Percentiles rank a stretch among this genome's conserved stretches.
Evolutionary conservation across 2,113 vertebrate species (phyloP).

Genomic region (Rhinopithecus roxellana): DNA sequence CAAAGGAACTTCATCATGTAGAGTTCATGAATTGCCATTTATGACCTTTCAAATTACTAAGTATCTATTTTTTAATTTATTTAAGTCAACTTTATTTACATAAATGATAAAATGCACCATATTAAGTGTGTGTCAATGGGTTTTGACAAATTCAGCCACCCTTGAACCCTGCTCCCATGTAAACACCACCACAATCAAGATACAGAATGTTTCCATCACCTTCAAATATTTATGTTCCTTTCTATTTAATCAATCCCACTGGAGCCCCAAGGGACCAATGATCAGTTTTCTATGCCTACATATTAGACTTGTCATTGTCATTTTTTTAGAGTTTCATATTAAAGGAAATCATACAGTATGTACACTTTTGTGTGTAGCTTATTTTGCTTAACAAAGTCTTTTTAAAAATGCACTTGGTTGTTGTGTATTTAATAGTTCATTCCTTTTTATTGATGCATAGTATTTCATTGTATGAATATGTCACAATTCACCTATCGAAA

Average conservation of each 20-base stretch:
- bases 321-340: background rate
- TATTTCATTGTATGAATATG: background rate
- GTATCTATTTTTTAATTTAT: background rate
- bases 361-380: background rate
- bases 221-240: background rate
- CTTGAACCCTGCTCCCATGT: background rate
- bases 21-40: background rate
- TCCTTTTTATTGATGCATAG: background rate
- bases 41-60: background rate
- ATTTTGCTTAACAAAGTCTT: background rate
- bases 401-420: background rate
- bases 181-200: background rate
- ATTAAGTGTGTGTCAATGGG: background rate
- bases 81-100: background rate
- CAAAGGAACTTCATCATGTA: background rate
- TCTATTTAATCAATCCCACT: background rate
- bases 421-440: background rate
- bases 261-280: background rate
- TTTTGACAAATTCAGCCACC: background rate
- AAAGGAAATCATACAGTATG: background rate
- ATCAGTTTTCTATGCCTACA: background rate
- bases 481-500: background rate
- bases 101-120: background rate
- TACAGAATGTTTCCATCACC: background rate
- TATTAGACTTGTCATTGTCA: background rate